Percentiles rank a stretch among this genome's conserved stretches.
Evolutionary conservation across 1,140 invertebrate genomes (phyloP).

Genomic region (Drosophila arawakana): DNA sequence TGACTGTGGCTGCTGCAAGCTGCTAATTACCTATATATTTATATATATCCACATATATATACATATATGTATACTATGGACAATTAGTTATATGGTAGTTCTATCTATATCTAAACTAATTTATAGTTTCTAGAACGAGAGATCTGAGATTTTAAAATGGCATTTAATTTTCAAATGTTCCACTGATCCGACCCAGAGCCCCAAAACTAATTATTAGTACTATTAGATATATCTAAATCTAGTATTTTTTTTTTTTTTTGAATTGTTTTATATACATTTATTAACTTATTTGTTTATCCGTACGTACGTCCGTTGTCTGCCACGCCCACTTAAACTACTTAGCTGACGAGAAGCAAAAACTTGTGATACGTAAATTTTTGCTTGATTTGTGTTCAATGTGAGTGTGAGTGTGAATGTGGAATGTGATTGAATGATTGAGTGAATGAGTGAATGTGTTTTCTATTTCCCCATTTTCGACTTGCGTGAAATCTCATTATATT

Average conservation of each 20-base stretch:
- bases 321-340: conserved; percentile 27
- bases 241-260: conserved; percentile 6
- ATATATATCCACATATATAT: too few relatives aligned
- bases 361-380: conserved; percentile 60
- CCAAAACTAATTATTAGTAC: conserved; percentile 27
- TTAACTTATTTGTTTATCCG: conserved; percentile 42
- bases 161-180: conserved; percentile 48
- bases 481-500: conserved; percentile 76
- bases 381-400: conserved; percentile 46
- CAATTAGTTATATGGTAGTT: conserved; percentile 42
- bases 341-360: conserved; percentile 42
- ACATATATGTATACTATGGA: conserved; percentile 23
- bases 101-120: conserved; percentile 55
- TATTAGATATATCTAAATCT: conserved; percentile 35
- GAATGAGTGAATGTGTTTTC: conserved; percentile 8
- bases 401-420: conserved; percentile 14
- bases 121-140: conserved; percentile 67
- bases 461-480: conserved; percentile 23
- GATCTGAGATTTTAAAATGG: conserved; percentile 67
- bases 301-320: conserved; percentile 37
- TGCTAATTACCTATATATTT: conserved; percentile 41
- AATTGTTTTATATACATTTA: conserved; percentile 15
- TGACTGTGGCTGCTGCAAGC: conserved; percentile 40
- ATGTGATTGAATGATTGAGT: conserved; percentile 16
- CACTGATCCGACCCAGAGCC: conserved; percentile 25